Base-by-base conservation (phyloP, 2,797 vertebrate genomes). In the Pempheris klunzingeri region DNA sequence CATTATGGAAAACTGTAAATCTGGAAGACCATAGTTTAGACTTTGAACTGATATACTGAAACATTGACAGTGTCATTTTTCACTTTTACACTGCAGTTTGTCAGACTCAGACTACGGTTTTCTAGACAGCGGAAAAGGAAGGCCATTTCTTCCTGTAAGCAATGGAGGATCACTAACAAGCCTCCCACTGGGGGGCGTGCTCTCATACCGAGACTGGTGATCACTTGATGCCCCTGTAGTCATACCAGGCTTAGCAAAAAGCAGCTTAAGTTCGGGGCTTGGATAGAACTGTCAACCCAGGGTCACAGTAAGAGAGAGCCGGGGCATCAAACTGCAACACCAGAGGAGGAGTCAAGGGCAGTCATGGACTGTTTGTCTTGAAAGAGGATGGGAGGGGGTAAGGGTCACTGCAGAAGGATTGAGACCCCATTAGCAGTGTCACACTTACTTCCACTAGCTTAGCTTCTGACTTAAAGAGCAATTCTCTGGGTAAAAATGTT, bases 151-250 rank as follows among this genome's bases (percentile, higher is more conserved):
- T 79, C 75, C 74, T 87, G 74, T 74, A 72, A 61, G 76, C 71
- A 61, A 44, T 20, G 52, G 65, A 74, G 77, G 81, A 83, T 81
- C 81, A 66, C 81, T 87, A 80, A 87, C 84, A 68, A 85, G 85
- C 81, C 76, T 78, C 84, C 84, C 71, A 80, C 86, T 82, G 81
- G 84, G 87, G 81, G 80, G 81, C 67, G 65, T 81, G 86, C 85
- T 82, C 83, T 84, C 66, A 57, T 74, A 78, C 78, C 4, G 34
- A 70, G 77, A 71, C 59, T 36, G 30, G 87, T 88, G 91, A 94
- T 88, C 91, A 92, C 91, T 94, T 92, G 94, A 94, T 92, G 92
- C 81, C 90, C 78, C 87, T 90, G 87, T 92, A 88, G 88, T 91
- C 90, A 1, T 87, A 78, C 77, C 76, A 43, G 90, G 91, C 89